Base-by-base conservation (phyloP, 2,888 invertebrate species). In the Serrognathus titanus region DNA sequence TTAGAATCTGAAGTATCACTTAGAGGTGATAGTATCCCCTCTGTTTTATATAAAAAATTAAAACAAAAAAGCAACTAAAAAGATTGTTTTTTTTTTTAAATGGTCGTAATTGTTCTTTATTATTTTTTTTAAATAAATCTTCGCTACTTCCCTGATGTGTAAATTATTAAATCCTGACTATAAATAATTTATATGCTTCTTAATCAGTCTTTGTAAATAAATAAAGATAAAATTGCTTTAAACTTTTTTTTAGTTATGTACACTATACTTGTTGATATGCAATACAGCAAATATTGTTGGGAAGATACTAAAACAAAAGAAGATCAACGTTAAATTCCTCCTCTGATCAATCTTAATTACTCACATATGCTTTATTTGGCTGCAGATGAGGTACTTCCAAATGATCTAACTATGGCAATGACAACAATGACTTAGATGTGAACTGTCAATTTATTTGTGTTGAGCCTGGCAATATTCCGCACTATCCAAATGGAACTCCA, bases 401-500 rank as follows among this genome's bases (percentile, higher is more conserved):
- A 66, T 58, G 46, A 55, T 53, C 48, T 58, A 53, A 53, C 57
- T 66, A 69, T 69, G 67, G 66, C 66, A 66, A 66, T 63, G 60
- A 63, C 62, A 65, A 55, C 62, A 68, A 69, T 68, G 67, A 70
- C 68, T 70, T 57, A 53, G 57, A 48, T 51, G 46, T 48, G 48
- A 43, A 41, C 50, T 53, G 58, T 57, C 61, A 64, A 66, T 73
- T 88, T 92, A 92, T 92, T 92, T 93, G 94, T 94, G 94, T 90
- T 95, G 95, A 82, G 94, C 94, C 88, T 94, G 94, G 90, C 95
- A 95, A 87, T 94, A 95, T 85, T 95, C 94, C 85, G 94, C 93
- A 83, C 94, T 94, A 88, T 94, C 94, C 88, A 94, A 90, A 85
- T 92, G 90, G 92, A 94, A 94, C 94, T 93, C 93, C 93, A 93